Conservation (phyloP, 2,888 invertebrate genomes). For the Iphiclides podalirius region DNA sequence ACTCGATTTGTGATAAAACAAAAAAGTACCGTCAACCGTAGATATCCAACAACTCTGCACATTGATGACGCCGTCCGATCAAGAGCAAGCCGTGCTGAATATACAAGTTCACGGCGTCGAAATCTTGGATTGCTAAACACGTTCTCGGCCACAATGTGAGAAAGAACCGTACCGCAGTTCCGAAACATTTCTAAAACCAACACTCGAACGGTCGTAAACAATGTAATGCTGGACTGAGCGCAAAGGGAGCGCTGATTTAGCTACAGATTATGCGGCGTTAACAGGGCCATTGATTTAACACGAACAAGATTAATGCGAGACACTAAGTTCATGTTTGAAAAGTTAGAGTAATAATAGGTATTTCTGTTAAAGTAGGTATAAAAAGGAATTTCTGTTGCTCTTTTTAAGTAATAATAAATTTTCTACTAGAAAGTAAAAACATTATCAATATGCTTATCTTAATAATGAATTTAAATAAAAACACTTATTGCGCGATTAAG, state of each 20-base stretch:
- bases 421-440: neutral
- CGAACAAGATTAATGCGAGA: neutral
- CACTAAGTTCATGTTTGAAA: neutral
- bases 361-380: too few species aligned
- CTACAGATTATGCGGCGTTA: slow-evolving; percentile 8
- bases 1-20: slow-evolving; percentile 47
- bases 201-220: neutral
- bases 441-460: too few species aligned
- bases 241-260: slow-evolving; percentile 3
- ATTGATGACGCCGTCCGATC: slow-evolving; percentile 44
- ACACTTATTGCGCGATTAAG: too few species aligned
- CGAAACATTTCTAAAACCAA: too few species aligned
- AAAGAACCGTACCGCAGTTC: too few species aligned
- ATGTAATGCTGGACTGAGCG: slow-evolving; percentile 13
- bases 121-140: slow-evolving; percentile 37
- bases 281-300: slow-evolving; percentile 11
- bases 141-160: slow-evolving; percentile 31
- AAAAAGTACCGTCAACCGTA: slow-evolving; percentile 40
- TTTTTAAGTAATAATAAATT: too few species aligned
- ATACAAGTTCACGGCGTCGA: slow-evolving; percentile 41
- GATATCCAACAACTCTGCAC: slow-evolving; percentile 37
- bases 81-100: slow-evolving; percentile 48
- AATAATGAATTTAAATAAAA: too few species aligned
- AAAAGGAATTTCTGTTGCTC: too few species aligned
- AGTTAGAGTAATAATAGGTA: neutral